A percentile compares a stretch with the other conserved stretches of the same genome.
These are phyloP conservation scores for Tetheella fluctuosa DNA, from an alignment of 2,888 invertebrate genomes.

Conservation along the genomic window DNA sequence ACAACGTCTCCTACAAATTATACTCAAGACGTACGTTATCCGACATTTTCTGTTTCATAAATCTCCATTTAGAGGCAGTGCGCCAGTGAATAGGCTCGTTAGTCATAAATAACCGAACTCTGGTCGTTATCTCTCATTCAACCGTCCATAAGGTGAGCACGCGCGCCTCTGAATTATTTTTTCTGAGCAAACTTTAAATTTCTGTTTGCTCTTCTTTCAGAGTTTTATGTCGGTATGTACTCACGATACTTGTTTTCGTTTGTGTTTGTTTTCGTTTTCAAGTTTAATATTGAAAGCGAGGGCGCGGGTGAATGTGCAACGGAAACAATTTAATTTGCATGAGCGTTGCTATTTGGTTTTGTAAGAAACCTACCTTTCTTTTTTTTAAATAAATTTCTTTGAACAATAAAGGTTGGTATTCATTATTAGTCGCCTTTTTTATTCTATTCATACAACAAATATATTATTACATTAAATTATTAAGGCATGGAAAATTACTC, in stretches of 20 bases:
- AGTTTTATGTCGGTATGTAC: slow-evolving; percentile 27
- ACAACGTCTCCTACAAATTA: slow-evolving; percentile 59
- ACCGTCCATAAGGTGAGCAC: slow-evolving; percentile 57
- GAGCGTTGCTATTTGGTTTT: not conserved
- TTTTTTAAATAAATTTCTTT: not conserved
- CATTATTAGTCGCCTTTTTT: too few relatives aligned
- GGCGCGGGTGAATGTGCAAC: not conserved
- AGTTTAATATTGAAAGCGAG: not conserved
- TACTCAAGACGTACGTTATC: slow-evolving; percentile 69
- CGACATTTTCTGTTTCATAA: slow-evolving; percentile 80
- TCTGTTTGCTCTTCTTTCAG: slow-evolving; percentile 41
- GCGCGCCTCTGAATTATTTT: slow-evolving; percentile 35
- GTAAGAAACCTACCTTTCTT: not conserved
- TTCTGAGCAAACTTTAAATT: slow-evolving; percentile 50
- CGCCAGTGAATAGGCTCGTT: slow-evolving; percentile 80
- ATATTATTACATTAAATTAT: too few relatives aligned
- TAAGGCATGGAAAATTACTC: too few relatives aligned
- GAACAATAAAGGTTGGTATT: too few relatives aligned
- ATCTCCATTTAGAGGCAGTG: slow-evolving; percentile 75
- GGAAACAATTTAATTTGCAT: not conserved
- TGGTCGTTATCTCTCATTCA: slow-evolving; percentile 80
- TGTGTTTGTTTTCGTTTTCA: slow-evolving; percentile 1
- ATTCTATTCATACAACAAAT: too few relatives aligned
- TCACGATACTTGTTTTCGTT: not conserved
- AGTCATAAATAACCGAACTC: slow-evolving; percentile 81